These are phyloP conservation scores for Porites lutea DNA, from an alignment of 64 coral and sea anemone genomes.

Conservation along the genomic window DNA sequence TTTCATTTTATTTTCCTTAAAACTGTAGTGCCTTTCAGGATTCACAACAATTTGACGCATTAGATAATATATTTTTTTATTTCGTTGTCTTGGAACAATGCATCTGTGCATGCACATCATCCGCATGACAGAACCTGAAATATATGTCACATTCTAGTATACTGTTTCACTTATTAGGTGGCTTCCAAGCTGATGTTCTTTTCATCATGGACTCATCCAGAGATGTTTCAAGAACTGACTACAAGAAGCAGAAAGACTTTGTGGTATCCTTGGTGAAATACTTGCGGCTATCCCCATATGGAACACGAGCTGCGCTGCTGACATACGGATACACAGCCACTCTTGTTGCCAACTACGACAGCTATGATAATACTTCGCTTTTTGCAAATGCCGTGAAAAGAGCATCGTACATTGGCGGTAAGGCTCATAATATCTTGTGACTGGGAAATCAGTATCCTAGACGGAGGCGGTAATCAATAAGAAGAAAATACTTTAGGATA, in stretches of 20 bases:
- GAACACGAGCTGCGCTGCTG: constrained; percentile 54
- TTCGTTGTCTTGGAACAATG: no score
- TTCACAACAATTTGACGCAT: no score
- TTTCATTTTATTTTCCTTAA: no score
- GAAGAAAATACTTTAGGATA: no score
- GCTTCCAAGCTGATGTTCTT: constrained; percentile 67
- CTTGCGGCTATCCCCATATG: constrained; percentile 56
- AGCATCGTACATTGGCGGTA: constrained; percentile 35
- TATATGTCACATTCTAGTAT: no score
- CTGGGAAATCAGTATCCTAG: not conserved
- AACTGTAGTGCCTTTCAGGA: no score
- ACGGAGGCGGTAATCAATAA: no score
- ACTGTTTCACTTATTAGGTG: not conserved
- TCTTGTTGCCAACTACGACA: constrained; percentile 24
- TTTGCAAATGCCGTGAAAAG: not conserved
- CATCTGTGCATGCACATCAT: no score
- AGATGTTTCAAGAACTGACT: constrained; percentile 53
- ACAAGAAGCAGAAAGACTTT: constrained; percentile 75
- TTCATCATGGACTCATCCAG: constrained; percentile 83
- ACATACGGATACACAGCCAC: constrained; percentile 59
- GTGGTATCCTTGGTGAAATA: constrained; percentile 53
- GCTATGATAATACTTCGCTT: not conserved
- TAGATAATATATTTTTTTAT: no score
- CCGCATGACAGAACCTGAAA: no score
- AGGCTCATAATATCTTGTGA: not conserved